These are phyloP conservation scores for Fabriciana adippe DNA, from an alignment of 2,888 invertebrate genomes.

Conservation along the genomic window DNA sequence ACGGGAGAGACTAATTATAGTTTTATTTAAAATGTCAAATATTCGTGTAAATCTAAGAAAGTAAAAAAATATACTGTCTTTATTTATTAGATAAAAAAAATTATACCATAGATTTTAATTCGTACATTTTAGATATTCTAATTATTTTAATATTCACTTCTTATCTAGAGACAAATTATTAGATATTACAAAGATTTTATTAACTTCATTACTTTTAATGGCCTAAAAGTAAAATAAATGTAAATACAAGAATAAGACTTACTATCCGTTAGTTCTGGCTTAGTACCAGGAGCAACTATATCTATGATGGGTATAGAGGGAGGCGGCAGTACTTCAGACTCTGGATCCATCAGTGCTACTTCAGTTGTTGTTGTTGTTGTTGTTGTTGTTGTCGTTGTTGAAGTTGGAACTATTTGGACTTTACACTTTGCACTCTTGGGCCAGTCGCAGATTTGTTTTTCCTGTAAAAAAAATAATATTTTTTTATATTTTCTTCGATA, in stretches of 20 bases:
- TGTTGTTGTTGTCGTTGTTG: constrained; percentile 49
- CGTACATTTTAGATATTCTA: too few relatives aligned
- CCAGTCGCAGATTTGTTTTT: constrained; percentile 87
- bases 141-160: too few relatives aligned
- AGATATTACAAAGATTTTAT: too few relatives aligned
- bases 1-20: too few relatives aligned
- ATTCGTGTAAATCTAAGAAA: too few relatives aligned
- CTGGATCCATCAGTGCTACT: constrained; percentile 34
- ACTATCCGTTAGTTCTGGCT: constrained; percentile 65
- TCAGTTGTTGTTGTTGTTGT: constrained; percentile 47
- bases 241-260: constrained; percentile 39
- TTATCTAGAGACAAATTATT: too few relatives aligned
- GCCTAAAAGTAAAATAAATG: background rate
- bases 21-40: too few relatives aligned
- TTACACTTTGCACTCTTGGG: constrained; percentile 85
- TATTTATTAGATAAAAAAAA: too few relatives aligned
- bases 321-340: constrained; percentile 40
- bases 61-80: constrained; percentile 29
- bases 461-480: constrained; percentile 53
- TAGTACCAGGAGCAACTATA: constrained; percentile 48
- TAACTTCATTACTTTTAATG: too few relatives aligned
- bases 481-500: background rate
- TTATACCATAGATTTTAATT: background rate
- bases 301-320: constrained; percentile 34
- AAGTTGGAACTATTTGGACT: constrained; percentile 49